A percentile compares a stretch with the other conserved stretches of the same genome.
Evolutionary conservation across 92 coral and sea anemone genomes (phyloP).

Genomic region (Bergia sp.): DNA sequence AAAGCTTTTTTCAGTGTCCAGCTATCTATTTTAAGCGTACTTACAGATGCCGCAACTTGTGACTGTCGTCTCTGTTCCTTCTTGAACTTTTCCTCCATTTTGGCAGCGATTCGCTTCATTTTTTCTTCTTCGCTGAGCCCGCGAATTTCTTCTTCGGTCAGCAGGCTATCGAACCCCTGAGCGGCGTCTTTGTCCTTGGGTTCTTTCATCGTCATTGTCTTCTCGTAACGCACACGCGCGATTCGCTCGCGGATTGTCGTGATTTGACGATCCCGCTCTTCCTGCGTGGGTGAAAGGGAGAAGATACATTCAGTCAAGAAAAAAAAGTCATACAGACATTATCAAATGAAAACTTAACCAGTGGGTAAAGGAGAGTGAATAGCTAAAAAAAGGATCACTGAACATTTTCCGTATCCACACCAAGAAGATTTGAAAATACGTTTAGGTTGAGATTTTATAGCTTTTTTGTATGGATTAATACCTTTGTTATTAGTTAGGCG

Average conservation of each 20-base stretch:
- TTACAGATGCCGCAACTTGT: slow-evolving; percentile 48
- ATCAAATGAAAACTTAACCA: no score
- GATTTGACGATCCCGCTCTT: slow-evolving; percentile 94
- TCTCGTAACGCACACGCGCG: slow-evolving; percentile 94
- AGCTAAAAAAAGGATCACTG: no score
- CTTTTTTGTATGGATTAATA: no score
- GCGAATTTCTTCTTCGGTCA: slow-evolving; percentile 82
- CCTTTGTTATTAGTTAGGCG: no score
- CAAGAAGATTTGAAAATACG: no score
- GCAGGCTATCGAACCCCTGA: slow-evolving; percentile 87
- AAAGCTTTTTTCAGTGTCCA: no score
- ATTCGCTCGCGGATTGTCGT: slow-evolving; percentile 96
- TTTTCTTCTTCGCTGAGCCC: slow-evolving; percentile 90
- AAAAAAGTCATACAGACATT: no score
- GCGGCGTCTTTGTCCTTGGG: slow-evolving; percentile 76
- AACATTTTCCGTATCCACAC: no score
- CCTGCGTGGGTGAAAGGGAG: slow-evolving; percentile 52
- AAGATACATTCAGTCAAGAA: neutral
- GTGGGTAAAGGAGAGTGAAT: no score
- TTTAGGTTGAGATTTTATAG: no score
- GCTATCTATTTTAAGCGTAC: neutral
- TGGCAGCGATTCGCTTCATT: slow-evolving; percentile 97
- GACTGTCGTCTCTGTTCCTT: slow-evolving; percentile 78
- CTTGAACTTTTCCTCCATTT: slow-evolving; percentile 97
- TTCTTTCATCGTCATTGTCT: slow-evolving; percentile 95